phyloP scores from a whole-genome alignment of 1,140 invertebrate genomes.

The Zaprionus africanus region DNA sequence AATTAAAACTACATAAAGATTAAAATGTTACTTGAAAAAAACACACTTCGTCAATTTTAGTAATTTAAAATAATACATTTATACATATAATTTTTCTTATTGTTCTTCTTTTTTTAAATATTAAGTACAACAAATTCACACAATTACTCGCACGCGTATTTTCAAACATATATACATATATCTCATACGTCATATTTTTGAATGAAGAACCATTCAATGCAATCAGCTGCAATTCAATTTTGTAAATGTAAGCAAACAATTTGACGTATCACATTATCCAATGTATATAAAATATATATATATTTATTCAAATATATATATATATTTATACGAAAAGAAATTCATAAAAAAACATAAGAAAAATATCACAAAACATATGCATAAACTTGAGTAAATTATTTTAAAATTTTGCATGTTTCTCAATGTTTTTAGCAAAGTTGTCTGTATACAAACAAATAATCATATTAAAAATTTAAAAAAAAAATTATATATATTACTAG shows the following conservation, averaged over 20 bases:
- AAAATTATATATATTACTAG: slow-evolving; percentile 51
- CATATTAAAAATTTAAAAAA: slow-evolving; percentile 35
- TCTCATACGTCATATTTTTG: slow-evolving; percentile 29
- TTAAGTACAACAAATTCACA: slow-evolving; percentile 61
- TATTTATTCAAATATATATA: slow-evolving; percentile 11
- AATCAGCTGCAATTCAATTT: slow-evolving; percentile 15
- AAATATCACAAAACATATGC: slow-evolving; percentile 39
- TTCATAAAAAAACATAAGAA: slow-evolving; percentile 15
- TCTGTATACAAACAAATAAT: slow-evolving; percentile 46
- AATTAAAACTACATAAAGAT: slow-evolving; percentile 51
- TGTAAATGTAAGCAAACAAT: slow-evolving; percentile 22
- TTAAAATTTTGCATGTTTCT: slow-evolving; percentile 83
- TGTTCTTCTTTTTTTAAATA: slow-evolving; percentile 61
- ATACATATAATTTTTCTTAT: slow-evolving; percentile 71
- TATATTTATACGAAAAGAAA: slow-evolving; percentile 14
- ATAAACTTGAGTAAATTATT: slow-evolving; percentile 75
- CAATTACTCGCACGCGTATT: slow-evolving; percentile 44
- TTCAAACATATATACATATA: slow-evolving; percentile 44
- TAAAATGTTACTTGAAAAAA: slow-evolving; percentile 58
- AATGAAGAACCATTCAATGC: slow-evolving; percentile 11
- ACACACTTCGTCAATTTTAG: slow-evolving; percentile 84
- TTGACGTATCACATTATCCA: slow-evolving; percentile 29
- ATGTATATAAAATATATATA: slow-evolving; percentile 42
- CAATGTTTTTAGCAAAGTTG: slow-evolving; percentile 83
- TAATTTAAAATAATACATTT: slow-evolving; percentile 75